Base-by-base conservation (phyloP, 2,113 vertebrate genomes). In the Rattus norvegicus region DNA sequence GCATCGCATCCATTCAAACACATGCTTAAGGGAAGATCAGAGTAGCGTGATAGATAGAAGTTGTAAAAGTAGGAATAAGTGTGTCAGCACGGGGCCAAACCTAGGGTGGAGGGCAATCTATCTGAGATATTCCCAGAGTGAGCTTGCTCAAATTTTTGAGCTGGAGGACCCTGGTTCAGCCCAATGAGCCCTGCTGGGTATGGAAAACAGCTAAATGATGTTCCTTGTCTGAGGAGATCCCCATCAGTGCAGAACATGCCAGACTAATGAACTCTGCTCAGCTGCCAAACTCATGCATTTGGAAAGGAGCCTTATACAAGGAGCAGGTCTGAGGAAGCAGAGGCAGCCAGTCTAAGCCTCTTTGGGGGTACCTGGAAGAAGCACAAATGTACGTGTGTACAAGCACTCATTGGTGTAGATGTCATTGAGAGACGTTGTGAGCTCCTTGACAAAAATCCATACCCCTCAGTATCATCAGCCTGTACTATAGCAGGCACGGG, bases 251-350 rank as follows among this genome's bases (percentile, higher is more conserved):
- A 84, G 83, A 90, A 22, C 30, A 36, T 9, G 12, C 83, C 2
- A 36, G 88, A 83, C 24, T 26, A 43, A 56, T 3, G 1, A 19
- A 52, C 67, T 5, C 30, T 1, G n/a, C 63, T 67, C 76, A 28
- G 9, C 5, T 1, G 2, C 28, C 43, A 59, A 0, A 3, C 10
- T 54, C 39, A 11, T 6, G 3, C 3, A 7, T 39, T 70, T 11
- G 1, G 54, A 72, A 77, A 61, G 75, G 7, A 63, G 73, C 39
- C 54, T 2, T 20, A 24, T 1, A 11, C 6, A 63, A 2, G 3
- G 54, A 54, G 22, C 24, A 13, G 14, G 52, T 17, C 49, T 8
- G 16, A 92, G 36, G 90, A 67, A 69, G 47, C 26, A 87, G 52
- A 67, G 67, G 26, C 30, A 76, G 89, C 63, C 47, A 61, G 22